Conservation (phyloP, 2,888 invertebrate genomes). For the Ophion slaviceki region DNA sequence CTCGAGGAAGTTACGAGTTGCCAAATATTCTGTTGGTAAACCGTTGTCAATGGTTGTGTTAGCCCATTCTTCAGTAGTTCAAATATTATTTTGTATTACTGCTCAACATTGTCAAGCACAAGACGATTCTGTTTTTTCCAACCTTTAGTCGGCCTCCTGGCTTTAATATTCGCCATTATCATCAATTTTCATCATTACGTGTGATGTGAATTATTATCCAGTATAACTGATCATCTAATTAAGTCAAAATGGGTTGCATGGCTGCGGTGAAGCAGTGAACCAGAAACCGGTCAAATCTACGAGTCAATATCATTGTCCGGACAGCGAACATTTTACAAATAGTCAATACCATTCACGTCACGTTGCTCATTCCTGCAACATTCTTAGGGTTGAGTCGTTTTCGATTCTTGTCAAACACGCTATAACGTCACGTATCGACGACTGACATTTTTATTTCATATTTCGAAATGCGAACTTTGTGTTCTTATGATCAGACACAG, state of each 20-base stretch:
- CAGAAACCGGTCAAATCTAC: slow-evolving; percentile 41
- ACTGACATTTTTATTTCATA: slow-evolving; percentile 9
- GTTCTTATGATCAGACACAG: slow-evolving; percentile 4
- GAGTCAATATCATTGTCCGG: slow-evolving; percentile 21
- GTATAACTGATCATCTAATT: background rate
- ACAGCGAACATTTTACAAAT: slow-evolving; percentile 32
- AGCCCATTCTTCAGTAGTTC: no score
- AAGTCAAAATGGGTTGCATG: background rate
- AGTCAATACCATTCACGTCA: slow-evolving; percentile 50
- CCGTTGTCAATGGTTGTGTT: no score
- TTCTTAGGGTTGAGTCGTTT: slow-evolving; percentile 48
- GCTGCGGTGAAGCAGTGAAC: slow-evolving; percentile 1
- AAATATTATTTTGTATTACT: no score
- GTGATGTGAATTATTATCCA: background rate
- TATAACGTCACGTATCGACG: slow-evolving; percentile 44
- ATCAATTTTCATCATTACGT: background rate
- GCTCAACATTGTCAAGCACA: no score
- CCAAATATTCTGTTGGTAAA: background rate
- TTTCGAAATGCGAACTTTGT: slow-evolving; percentile 24
- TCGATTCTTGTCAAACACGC: slow-evolving; percentile 61
- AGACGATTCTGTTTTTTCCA: no score
- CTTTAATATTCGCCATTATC: background rate
- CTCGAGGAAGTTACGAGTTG: background rate
- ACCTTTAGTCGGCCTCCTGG: no score
- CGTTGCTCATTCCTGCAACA: slow-evolving; percentile 39